A percentile compares a stretch with the other conserved stretches of the same genome.
Evolutionary conservation across 1,140 invertebrate species (phyloP).

Genomic region (Macrotrachela quadricornifera): DNA sequence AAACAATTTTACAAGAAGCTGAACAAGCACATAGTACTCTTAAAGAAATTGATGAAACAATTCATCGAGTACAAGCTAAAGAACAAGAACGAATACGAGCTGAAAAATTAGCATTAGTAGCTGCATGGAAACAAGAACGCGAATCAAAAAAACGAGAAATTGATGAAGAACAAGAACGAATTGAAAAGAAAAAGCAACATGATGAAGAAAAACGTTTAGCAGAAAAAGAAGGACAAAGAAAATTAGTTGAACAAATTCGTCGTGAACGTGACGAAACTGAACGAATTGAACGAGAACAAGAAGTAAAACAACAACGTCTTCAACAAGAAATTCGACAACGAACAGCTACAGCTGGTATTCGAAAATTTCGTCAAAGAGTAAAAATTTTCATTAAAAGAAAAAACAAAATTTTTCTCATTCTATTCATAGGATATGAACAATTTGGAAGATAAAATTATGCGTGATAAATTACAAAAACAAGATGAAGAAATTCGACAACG

Average conservation of each 20-base stretch:
- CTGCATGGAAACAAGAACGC: constrained; percentile 4
- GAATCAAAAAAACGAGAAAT: too few species aligned
- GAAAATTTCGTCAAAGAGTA: too few species aligned
- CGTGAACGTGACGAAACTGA: constrained; percentile 16
- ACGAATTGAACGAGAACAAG: constrained; percentile 16
- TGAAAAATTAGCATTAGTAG: constrained; percentile 9
- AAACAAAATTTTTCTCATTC: background rate
- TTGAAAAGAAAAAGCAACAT: too few species aligned
- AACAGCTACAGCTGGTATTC: constrained; percentile 12
- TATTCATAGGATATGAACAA: constrained; percentile 15
- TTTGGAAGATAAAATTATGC: constrained; percentile 16
- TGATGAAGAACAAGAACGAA: too few species aligned
- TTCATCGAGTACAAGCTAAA: constrained; percentile 9
- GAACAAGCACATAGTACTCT: background rate
- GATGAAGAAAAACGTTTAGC: too few species aligned
- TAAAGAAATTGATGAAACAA: too few species aligned
- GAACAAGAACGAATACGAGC: constrained; percentile 12
- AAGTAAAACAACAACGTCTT: constrained; percentile 15
- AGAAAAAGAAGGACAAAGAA: too few species aligned
- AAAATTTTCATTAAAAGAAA: background rate
- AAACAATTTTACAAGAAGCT: constrained; percentile 1
- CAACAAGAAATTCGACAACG: constrained; percentile 18
- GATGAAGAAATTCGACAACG: constrained; percentile 16
- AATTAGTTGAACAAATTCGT: too few species aligned
- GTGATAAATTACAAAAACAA: constrained; percentile 16